These are phyloP conservation scores for Drosophila burlai DNA, from an alignment of 1,140 invertebrate genomes.

Conservation along the genomic window DNA sequence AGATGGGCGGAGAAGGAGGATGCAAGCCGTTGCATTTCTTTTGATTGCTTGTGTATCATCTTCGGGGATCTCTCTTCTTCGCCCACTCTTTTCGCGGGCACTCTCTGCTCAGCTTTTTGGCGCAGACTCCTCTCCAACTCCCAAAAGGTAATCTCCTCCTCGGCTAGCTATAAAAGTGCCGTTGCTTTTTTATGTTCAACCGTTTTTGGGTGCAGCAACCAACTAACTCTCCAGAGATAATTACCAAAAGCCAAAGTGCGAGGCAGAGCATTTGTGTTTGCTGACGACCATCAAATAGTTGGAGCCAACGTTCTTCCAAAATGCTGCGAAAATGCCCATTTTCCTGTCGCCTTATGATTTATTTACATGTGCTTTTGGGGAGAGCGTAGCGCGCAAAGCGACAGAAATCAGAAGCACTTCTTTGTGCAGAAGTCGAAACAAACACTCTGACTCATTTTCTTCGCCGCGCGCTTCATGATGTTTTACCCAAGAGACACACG, in stretches of 20 bases:
- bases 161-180: conserved; percentile 78
- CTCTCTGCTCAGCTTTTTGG: conserved; percentile 49
- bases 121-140: conserved; percentile 48
- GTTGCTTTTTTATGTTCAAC: conserved; percentile 81
- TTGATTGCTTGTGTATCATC: conserved; percentile 84
- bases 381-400: conserved; percentile 35
- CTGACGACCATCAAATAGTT: conserved; percentile 41
- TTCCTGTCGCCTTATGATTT: conserved; percentile 52
- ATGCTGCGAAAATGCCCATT: conserved; percentile 37
- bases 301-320: conserved; percentile 14
- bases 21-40: conserved; percentile 73
- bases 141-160: conserved; percentile 72
- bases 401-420: conserved; percentile 64
- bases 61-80: conserved; percentile 66
- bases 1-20: conserved; percentile 34
- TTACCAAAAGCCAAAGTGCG: conserved; percentile 67
- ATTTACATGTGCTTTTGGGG: conserved; percentile 47
- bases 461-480: conserved; percentile 4
- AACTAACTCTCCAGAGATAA: conserved; percentile 34
- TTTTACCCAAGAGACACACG: conserved; percentile 23
- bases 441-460: conserved; percentile 63
- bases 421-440: conserved; percentile 63
- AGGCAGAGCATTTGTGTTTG: conserved; percentile 35
- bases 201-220: conserved; percentile 78
- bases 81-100: conserved; percentile 57